A percentile compares a stretch with the other conserved stretches of the same genome.
Evolutionary conservation across 37 sponge, comb jelly and placozoan species (phyloP).

Genomic region (Agelas oroides): DNA sequence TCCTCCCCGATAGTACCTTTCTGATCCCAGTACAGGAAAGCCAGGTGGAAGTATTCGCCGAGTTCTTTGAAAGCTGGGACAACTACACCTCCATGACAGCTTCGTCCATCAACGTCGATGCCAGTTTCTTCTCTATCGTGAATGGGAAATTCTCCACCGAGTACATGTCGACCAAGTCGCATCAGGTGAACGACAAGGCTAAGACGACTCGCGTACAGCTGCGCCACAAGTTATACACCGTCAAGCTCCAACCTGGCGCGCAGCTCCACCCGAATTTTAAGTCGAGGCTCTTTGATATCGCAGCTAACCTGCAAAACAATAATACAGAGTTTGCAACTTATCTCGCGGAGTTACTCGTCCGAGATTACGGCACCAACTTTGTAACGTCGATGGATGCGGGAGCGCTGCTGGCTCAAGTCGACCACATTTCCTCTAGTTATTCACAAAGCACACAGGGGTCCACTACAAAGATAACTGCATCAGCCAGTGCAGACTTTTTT

Average conservation of each 20-base stretch:
- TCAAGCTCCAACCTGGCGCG: constrained; percentile 50
- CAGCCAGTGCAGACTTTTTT: constrained; percentile 69
- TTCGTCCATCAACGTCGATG: constrained; percentile 54
- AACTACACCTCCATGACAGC: constrained; percentile 65
- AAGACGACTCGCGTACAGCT: constrained; percentile 62
- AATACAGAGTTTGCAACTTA: constrained; percentile 60
- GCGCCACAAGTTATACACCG: constrained; percentile 47
- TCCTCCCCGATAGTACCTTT: constrained; percentile 60
- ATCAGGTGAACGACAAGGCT: constrained; percentile 43
- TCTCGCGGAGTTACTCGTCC: constrained; percentile 66
- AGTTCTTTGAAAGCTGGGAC: constrained; percentile 63
- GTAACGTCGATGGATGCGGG: constrained; percentile 69
- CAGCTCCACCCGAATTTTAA: constrained; percentile 60
- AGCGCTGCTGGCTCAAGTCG: constrained; percentile 61
- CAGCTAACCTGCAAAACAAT: constrained; percentile 70
- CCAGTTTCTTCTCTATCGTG: constrained; percentile 40
- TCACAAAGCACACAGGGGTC: neutral
- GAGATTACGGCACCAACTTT: constrained; percentile 84
- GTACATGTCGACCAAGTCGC: constrained; percentile 47
- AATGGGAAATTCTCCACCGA: constrained; percentile 70
- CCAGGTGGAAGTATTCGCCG: constrained; percentile 49
- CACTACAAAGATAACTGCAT: constrained; percentile 20
- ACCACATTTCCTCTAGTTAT: constrained; percentile 12
- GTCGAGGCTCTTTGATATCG: constrained; percentile 72
- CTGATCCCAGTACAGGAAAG: constrained; percentile 66